Evolutionary conservation across 1,140 invertebrate genomes (phyloP).

Genomic region (Diabrotica undecimpunctata): DNA sequence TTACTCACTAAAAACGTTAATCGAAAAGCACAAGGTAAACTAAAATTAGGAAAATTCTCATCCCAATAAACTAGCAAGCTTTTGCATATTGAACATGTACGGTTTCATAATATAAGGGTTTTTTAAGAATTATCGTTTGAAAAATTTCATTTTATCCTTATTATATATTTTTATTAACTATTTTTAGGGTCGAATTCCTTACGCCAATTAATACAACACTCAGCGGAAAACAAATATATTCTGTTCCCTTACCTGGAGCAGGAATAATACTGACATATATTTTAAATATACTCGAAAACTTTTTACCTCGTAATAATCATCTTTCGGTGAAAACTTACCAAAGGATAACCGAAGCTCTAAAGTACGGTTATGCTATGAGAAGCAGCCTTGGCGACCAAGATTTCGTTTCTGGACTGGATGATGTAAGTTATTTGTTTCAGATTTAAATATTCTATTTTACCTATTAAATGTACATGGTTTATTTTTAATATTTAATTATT

Average conservation of each 20-base stretch:
- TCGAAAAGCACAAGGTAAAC: no score
- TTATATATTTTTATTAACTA: no score
- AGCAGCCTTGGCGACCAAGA: background rate
- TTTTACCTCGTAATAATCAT: background rate
- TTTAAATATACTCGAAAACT: background rate
- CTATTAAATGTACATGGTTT: no score
- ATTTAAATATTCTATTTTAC: background rate
- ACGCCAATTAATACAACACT: background rate
- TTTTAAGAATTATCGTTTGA: no score
- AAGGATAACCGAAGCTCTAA: background rate
- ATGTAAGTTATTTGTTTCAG: background rate
- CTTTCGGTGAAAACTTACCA: background rate
- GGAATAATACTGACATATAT: background rate
- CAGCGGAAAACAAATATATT: background rate
- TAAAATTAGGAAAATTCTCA: no score
- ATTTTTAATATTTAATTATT: background rate
- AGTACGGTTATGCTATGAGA: slow-evolving; percentile 3
- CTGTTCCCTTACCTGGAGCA: background rate
- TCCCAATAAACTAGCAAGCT: no score
- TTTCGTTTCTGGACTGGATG: background rate
- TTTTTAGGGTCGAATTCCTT: no score
- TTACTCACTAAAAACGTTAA: no score
- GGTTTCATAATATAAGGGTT: no score
- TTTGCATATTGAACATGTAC: no score
- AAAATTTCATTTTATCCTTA: no score